These are phyloP conservation scores for Notoglanidium macrostoma DNA, from an alignment of 2,797 vertebrate genomes.

Conservation along the genomic window DNA sequence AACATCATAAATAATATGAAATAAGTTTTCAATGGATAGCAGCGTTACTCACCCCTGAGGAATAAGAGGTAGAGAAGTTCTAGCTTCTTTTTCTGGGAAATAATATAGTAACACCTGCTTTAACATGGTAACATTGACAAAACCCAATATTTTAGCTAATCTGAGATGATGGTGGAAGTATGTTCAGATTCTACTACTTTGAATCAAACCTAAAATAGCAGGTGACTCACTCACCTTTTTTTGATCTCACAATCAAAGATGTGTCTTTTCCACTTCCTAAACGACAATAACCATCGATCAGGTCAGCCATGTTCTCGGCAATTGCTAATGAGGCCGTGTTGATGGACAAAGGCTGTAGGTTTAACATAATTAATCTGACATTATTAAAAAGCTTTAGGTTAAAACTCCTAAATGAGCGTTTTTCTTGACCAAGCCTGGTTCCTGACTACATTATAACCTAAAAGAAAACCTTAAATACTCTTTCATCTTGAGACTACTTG, in stretches of 20 bases:
- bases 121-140: not conserved
- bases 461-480: not conserved
- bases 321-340: conserved; percentile 81
- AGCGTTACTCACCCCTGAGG: conserved; percentile 67
- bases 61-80: conserved; percentile 71
- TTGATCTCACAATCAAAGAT: conserved; percentile 75
- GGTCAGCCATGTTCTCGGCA: conserved; percentile 93
- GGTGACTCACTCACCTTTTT: conserved; percentile 73
- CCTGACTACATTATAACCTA: not conserved
- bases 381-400: conserved; percentile 14
- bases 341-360: conserved; percentile 82
- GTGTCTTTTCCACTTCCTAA: conserved; percentile 69
- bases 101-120: conserved; percentile 8
- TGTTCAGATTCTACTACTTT: not conserved
- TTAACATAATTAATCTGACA: conserved; percentile 24
- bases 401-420: not conserved
- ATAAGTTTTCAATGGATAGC: not conserved
- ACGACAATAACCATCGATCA: conserved; percentile 92
- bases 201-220: not conserved
- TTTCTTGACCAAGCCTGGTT: not conserved
- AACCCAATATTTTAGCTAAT: not conserved
- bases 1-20: not conserved
- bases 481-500: not conserved
- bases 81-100: conserved; percentile 67
- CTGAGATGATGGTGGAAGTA: not conserved